Percentiles rank a stretch among this genome's conserved stretches.
Conservation (phyloP, 2,113 vertebrate species). For the Panurus biarmicus region DNA sequence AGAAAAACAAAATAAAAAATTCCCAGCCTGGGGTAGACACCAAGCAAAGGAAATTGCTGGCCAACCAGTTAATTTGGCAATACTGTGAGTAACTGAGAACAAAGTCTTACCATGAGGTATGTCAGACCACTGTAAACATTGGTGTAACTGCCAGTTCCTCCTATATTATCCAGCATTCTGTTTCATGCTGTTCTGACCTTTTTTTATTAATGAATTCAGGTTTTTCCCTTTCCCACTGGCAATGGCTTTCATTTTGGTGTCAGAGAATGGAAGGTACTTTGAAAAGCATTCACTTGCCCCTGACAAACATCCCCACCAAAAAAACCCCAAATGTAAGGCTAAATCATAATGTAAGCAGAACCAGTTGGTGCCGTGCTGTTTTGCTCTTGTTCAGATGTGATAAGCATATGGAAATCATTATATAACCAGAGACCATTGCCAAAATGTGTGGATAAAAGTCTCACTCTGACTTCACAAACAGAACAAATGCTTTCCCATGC, state of each 20-base stretch:
- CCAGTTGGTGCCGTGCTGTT: not conserved
- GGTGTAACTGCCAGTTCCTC: not conserved
- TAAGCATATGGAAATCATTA: constrained; percentile 17
- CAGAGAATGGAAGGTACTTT: not conserved
- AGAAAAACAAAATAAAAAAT: not conserved
- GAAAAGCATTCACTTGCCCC: not conserved
- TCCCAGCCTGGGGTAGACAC: not conserved
- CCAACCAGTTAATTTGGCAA: not conserved
- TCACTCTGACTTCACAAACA: not conserved
- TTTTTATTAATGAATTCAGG: not conserved
- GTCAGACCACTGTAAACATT: not conserved
- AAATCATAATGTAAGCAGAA: not conserved
- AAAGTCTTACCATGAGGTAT: not conserved
- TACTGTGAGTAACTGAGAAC: not conserved
- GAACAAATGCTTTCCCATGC: not conserved
- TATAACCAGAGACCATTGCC: not conserved
- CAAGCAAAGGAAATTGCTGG: not conserved
- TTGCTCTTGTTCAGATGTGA: not conserved
- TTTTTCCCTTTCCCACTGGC: not conserved
- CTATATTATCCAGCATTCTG: not conserved
- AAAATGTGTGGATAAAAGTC: not conserved
- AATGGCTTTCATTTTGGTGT: not conserved
- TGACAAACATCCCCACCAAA: not conserved
- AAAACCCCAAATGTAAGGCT: not conserved
- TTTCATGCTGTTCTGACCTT: not conserved